Evolutionary conservation across 2,888 invertebrate genomes (phyloP).

Genomic region (Synergus umbraculus): DNA sequence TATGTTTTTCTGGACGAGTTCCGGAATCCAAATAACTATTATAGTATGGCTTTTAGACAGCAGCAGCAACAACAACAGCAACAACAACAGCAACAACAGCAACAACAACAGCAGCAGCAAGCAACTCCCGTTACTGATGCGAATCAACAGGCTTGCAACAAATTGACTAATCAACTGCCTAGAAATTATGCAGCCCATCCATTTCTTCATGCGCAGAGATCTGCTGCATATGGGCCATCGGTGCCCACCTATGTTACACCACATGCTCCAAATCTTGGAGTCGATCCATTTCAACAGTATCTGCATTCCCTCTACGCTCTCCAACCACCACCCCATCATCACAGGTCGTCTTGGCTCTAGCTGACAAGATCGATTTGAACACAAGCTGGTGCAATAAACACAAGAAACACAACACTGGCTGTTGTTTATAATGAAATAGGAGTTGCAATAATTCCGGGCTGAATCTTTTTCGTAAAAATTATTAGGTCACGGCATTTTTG

Average conservation of each 20-base stretch:
- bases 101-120: constrained; percentile 63
- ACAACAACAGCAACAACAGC: constrained; percentile 61
- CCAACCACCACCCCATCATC: constrained; percentile 74
- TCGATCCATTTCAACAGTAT: constrained; percentile 75
- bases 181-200: constrained; percentile 72
- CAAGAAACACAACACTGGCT: background rate
- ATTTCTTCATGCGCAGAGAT: constrained; percentile 73
- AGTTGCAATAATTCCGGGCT: constrained; percentile 33
- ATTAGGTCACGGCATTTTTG: background rate
- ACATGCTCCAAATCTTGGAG: constrained; percentile 71
- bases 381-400: constrained; percentile 40
- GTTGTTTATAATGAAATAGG: background rate
- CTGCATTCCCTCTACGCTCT: constrained; percentile 74
- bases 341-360: constrained; percentile 76
- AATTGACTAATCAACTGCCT: constrained; percentile 69
- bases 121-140: constrained; percentile 62
- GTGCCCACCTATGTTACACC: constrained; percentile 73
- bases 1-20: constrained; percentile 74
- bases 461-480: background rate
- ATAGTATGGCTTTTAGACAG: constrained; percentile 70
- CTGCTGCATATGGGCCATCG: constrained; percentile 71
- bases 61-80: constrained; percentile 59
- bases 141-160: constrained; percentile 68
- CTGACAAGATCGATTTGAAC: constrained; percentile 59
- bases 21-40: constrained; percentile 73